Evolutionary conservation across 1,140 invertebrate species (phyloP), one percentile per base, ranked within the genome.

Genomic region (Ylistrum balloti): DNA sequence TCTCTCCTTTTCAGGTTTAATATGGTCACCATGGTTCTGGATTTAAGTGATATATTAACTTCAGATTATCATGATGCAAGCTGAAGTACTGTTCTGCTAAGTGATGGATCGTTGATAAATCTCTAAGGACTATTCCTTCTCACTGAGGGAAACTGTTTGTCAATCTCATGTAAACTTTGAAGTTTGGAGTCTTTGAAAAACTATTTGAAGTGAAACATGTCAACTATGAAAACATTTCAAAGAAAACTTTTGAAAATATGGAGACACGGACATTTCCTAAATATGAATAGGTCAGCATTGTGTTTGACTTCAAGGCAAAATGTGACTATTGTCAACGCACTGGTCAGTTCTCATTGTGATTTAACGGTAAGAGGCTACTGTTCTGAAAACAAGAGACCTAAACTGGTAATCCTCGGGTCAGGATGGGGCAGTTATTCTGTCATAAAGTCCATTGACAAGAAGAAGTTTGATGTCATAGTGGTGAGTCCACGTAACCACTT

Each of bases 401-500:
- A 88, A 33, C 88, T 96, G 10, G 91, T 96, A 0, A 95, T 96
- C 48, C 92, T 96, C 20, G 95, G 95, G 38, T 95, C 95, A 28
- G 96, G 96, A 33, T 96, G 96, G 96, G 95, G 95, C n/a, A 94
- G 95, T 89, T 96, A 96, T 89, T 96, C 95, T 94, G 94, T 96
- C 0, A 90, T 96, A 38, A 95, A 95, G 88, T 94, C 93, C 86
- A 93, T 96, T 22, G 94, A 96, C 88, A 95, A 95, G 86, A 94
- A 93, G 20, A 56, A 94, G 28, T 96, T 93, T 93, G 94, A 96
- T 93, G 95, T 96, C 11, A 94, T 95, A 86, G 95, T 96, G 13
- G 93, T 96, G 33, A 95, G 94, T 89, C 96, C 96, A 17, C 93
- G 96, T 38, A 96, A 96, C 88, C 95, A 96, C 87, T 96, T 96